These are phyloP conservation scores for Ethmia dodecea DNA, from an alignment of 2,888 invertebrate species.

Conservation along the genomic window DNA sequence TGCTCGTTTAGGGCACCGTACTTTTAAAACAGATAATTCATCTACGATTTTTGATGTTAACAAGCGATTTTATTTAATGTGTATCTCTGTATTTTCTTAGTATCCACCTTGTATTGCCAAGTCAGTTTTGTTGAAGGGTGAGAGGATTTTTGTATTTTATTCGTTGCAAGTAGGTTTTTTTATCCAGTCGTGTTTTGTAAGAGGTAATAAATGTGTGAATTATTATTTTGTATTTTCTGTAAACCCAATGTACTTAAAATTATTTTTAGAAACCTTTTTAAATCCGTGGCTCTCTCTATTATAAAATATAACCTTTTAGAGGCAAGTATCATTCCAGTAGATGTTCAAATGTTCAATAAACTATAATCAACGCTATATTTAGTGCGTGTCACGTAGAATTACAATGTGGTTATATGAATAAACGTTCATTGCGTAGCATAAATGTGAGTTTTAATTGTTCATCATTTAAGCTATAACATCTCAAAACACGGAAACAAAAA, in stretches of 20 bases:
- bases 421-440: constrained; percentile 41
- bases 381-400: constrained; percentile 30
- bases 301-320: constrained; percentile 10
- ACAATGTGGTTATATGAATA: constrained; percentile 38
- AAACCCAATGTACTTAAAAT: constrained; percentile 48
- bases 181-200: constrained; percentile 29
- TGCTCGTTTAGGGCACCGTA: too few relatives aligned
- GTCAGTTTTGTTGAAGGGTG: constrained; percentile 17
- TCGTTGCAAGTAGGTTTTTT: constrained; percentile 26
- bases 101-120: too few relatives aligned
- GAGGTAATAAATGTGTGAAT: constrained; percentile 28
- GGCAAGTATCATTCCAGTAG: constrained; percentile 37
- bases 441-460: constrained; percentile 29
- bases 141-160: constrained; percentile 23
- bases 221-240: constrained; percentile 21
- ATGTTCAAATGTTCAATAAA: constrained; percentile 11
- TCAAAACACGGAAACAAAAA: neutral
- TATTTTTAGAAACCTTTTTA: constrained; percentile 28
- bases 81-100: too few relatives aligned
- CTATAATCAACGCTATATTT: constrained; percentile 19
- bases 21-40: too few relatives aligned
- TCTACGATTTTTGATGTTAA: too few relatives aligned
- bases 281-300: constrained; percentile 42
- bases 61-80: too few relatives aligned
- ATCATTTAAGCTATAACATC: neutral